Evolutionary conservation across 2,113 vertebrate genomes (phyloP).

Genomic region (Laticauda laticaudata): DNA sequence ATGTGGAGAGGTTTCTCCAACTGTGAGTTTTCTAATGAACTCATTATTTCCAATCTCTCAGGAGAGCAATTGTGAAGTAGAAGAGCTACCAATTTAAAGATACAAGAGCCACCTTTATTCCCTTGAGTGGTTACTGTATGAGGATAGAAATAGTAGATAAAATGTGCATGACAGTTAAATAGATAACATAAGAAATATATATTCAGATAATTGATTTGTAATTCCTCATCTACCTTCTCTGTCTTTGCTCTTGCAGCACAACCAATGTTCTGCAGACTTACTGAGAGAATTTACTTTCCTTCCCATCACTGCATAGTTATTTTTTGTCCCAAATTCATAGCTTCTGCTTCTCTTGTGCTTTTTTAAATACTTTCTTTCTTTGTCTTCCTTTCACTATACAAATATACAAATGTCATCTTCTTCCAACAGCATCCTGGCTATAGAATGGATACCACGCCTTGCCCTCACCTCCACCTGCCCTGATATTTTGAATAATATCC

Average conservation of each 20-base stretch:
- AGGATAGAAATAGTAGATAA: not conserved
- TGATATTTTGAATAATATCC: not conserved
- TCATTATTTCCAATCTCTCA: not conserved
- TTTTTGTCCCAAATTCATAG: not conserved
- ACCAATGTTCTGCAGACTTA: not conserved
- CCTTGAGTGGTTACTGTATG: not conserved
- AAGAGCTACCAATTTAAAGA: not conserved
- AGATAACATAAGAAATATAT: not conserved
- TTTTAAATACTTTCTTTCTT: not conserved
- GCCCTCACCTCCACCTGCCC: not conserved
- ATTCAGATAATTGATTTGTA: not conserved
- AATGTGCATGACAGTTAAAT: not conserved
- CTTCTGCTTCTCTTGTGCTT: not conserved
- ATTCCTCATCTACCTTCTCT: not conserved
- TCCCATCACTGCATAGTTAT: not conserved
- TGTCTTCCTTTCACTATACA: not conserved
- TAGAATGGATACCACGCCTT: not conserved
- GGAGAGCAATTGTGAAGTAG: not conserved
- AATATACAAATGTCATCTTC: not conserved
- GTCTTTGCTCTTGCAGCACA: not conserved
- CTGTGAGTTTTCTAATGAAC: not conserved
- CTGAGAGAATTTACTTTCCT: not conserved
- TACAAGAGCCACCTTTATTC: not conserved
- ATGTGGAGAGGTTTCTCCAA: not conserved
- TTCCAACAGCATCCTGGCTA: not conserved